phyloP scores from a whole-genome alignment of 2,113 vertebrate species.

The Mesocricetus auratus region DNA sequence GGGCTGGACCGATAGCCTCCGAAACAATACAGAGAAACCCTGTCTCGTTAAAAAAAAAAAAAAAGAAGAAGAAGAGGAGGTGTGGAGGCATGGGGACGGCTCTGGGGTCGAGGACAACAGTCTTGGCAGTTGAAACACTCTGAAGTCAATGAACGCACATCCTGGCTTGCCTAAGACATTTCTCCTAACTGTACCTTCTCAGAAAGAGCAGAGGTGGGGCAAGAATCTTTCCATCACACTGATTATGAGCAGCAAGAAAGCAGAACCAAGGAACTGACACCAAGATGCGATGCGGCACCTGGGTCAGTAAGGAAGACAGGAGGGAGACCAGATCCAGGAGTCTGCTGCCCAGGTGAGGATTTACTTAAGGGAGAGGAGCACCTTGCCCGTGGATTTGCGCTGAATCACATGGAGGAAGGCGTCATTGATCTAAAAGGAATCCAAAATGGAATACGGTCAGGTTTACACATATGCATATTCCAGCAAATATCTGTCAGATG shows the following conservation, averaged over 20 bases:
- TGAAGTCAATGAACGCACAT: not conserved
- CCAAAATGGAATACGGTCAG: not conserved
- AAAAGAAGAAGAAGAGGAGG: not conserved
- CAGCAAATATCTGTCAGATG: not conserved
- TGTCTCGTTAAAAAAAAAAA: too few relatives aligned
- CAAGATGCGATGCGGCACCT: not conserved
- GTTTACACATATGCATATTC: not conserved
- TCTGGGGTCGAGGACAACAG: not conserved
- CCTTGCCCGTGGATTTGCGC: slow-evolving; percentile 74
- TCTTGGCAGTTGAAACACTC: not conserved
- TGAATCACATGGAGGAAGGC: slow-evolving; percentile 66
- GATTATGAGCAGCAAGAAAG: slow-evolving; percentile 2
- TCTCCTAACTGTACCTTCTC: not conserved
- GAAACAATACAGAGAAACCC: too few relatives aligned
- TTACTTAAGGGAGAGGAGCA: slow-evolving; percentile 67
- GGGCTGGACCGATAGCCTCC: too few relatives aligned
- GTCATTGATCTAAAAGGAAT: slow-evolving; percentile 71
- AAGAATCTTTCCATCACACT: not conserved
- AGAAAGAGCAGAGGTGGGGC: not conserved
- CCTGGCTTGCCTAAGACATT: not conserved
- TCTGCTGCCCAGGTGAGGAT: not conserved
- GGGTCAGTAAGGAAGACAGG: not conserved
- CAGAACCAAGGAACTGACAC: not conserved
- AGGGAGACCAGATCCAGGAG: not conserved
- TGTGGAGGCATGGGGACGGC: not conserved